Conservation (phyloP, 1,140 invertebrate species). For the Drosophila persimilis region DNA sequence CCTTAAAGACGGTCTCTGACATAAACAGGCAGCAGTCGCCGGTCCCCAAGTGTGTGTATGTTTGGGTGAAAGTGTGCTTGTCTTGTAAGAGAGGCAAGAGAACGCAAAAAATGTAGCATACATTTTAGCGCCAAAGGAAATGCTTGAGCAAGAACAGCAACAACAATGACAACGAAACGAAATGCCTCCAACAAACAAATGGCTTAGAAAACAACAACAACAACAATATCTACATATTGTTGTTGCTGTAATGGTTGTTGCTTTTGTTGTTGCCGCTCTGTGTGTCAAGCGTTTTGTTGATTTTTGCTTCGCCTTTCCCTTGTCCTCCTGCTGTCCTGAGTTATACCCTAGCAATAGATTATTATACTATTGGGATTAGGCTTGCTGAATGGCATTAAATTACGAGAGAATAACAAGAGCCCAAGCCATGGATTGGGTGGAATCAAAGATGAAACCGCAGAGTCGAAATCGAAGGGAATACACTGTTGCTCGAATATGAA, state of each 20-base stretch:
- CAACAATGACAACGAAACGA: constrained; percentile 35
- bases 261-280: constrained; percentile 22
- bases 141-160: constrained; percentile 51
- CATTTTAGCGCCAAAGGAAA: constrained; percentile 71
- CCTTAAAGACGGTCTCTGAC: constrained; percentile 61
- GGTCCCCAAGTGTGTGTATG: constrained; percentile 4
- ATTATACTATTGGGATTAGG: constrained; percentile 1
- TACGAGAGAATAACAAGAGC: no score
- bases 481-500: no score
- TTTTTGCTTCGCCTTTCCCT: constrained; percentile 16
- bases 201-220: constrained; percentile 30
- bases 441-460: no score
- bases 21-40: constrained; percentile 42
- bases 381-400: no score
- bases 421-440: no score
- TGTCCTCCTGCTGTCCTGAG: neutral
- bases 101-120: constrained; percentile 59
- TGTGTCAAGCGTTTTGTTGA: constrained; percentile 39
- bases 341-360: constrained; percentile 7
- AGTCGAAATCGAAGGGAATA: no score
- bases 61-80: neutral
- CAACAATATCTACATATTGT: constrained; percentile 21
- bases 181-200: constrained; percentile 45
- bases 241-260: constrained; percentile 15
- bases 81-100: constrained; percentile 3